Base-by-base conservation (phyloP, 2,888 invertebrate species). In the Apamea epomidion region DNA sequence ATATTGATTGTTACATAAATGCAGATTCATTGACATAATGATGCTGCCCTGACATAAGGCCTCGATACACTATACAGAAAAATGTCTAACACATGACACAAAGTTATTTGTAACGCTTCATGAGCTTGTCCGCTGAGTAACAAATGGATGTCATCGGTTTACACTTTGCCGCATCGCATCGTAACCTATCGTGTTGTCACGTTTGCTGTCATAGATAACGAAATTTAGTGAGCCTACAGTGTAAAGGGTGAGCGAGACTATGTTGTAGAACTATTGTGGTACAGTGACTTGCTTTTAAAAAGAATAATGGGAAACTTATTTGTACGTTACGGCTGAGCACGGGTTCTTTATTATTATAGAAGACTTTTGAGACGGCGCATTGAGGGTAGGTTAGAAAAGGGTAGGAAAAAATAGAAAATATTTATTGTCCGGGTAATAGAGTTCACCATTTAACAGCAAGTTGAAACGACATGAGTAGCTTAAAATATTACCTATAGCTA, bases 131-230 rank as follows among this genome's bases (percentile, higher is more conserved):
- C 62, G 68, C 83, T 58, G 64, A 18, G 51, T 88, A 83, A 90
- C 88, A 87, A 89, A 90, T 89, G 83, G 83, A 67, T 89, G 89
- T 90, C 89, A 87, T 87, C 88, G 85, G 88, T 76, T 90, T 81
- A 90, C 90, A 87, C 81, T 83, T 84, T 85, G 78, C 70, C 83
- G 71, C 87, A 78, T 83, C 80, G 70, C 85, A 73, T 78, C 71
- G 79, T 81, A 78, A 81, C 83, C 76, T 85, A 88, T 87, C 80
- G 79, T 69, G 75, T 76, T 82, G 83, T 81, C 90, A 80, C 74
- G 70, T 81, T 71, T 29, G 81, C 82, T 90, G 89, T 81, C 90
- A 88, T 85, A 87, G 82, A 89, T 85, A 87, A 76, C 80, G 32
- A 62, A 88, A 89, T 90, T 86, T 85, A 85, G 83, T 82, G 81